phyloP scores from a whole-genome alignment of 2,888 invertebrate genomes.

The Emmelina monodactyla region DNA sequence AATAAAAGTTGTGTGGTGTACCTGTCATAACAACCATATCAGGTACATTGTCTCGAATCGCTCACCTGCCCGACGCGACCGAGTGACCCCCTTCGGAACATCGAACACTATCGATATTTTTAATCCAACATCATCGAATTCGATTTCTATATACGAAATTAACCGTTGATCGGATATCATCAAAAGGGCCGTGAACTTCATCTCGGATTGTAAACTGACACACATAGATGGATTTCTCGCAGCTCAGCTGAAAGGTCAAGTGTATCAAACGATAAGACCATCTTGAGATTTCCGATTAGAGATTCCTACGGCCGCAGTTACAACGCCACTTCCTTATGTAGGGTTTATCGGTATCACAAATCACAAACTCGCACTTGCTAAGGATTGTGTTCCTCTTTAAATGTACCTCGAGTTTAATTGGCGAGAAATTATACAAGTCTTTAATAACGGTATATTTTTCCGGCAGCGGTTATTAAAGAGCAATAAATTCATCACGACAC shows the following conservation, averaged over 20 bases:
- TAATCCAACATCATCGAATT: slow-evolving; percentile 26
- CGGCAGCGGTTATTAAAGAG: slow-evolving; percentile 35
- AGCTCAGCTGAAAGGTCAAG: neutral
- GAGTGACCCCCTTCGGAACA: slow-evolving; percentile 32
- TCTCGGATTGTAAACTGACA: slow-evolving; percentile 15
- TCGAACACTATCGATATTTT: slow-evolving; percentile 31
- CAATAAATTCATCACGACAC: slow-evolving; percentile 30
- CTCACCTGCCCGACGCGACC: slow-evolving; percentile 38
- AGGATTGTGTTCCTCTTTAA: too few relatives aligned
- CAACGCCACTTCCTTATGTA: too few relatives aligned
- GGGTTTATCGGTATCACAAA: too few relatives aligned
- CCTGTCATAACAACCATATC: slow-evolving; percentile 20
- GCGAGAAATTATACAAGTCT: slow-evolving; percentile 27
- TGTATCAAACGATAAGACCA: too few relatives aligned
- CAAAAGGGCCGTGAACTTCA: slow-evolving; percentile 32
- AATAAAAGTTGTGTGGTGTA: slow-evolving; percentile 3
- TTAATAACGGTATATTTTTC: slow-evolving; percentile 33
- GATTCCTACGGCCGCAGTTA: too few relatives aligned
- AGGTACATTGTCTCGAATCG: slow-evolving; percentile 17
- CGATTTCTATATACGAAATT: slow-evolving; percentile 18
- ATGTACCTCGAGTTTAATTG: too few relatives aligned
- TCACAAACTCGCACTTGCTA: too few relatives aligned
- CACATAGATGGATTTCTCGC: neutral
- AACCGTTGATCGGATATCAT: slow-evolving; percentile 29
- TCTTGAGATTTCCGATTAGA: too few relatives aligned